Conservation (phyloP, 2,888 invertebrate genomes). For the Gisinianus flammeolus region DNA sequence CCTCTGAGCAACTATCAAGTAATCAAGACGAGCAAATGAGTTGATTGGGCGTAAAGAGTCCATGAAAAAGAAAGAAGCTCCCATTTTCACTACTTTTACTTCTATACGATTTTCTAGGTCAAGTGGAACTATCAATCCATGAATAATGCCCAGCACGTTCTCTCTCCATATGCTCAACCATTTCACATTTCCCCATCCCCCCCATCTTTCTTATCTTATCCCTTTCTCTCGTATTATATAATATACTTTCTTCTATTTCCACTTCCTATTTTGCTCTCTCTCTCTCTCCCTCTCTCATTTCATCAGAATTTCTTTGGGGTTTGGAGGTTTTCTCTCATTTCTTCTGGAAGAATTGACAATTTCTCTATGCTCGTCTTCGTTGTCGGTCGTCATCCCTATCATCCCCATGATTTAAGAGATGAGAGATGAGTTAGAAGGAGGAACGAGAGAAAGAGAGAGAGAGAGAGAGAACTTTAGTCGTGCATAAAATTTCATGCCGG, state of each 20-base stretch:
- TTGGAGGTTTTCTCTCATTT: too few species aligned
- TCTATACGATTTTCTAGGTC: neutral
- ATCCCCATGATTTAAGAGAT: too few species aligned
- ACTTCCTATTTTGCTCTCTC: neutral
- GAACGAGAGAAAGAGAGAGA: too few species aligned
- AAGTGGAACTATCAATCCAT: neutral
- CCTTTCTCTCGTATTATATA: neutral
- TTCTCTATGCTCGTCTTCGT: too few species aligned
- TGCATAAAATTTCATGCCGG: too few species aligned
- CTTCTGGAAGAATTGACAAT: too few species aligned
- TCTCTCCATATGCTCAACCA: neutral
- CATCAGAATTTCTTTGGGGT: too few species aligned
- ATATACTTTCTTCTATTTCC: neutral
- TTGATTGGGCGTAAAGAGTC: neutral
- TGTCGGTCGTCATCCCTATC: too few species aligned
- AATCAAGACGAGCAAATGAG: neutral
- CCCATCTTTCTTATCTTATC: neutral
- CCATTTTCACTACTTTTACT: neutral
- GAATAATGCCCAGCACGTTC: neutral
- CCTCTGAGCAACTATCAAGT: neutral
- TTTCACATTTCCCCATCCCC: too few species aligned
- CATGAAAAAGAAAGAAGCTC: neutral
- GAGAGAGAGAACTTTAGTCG: too few species aligned
- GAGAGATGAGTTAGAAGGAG: too few species aligned
- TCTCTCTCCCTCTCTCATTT: neutral